phyloP scores from a whole-genome alignment of 2,113 vertebrate species.

The Turdus rufiventris region DNA sequence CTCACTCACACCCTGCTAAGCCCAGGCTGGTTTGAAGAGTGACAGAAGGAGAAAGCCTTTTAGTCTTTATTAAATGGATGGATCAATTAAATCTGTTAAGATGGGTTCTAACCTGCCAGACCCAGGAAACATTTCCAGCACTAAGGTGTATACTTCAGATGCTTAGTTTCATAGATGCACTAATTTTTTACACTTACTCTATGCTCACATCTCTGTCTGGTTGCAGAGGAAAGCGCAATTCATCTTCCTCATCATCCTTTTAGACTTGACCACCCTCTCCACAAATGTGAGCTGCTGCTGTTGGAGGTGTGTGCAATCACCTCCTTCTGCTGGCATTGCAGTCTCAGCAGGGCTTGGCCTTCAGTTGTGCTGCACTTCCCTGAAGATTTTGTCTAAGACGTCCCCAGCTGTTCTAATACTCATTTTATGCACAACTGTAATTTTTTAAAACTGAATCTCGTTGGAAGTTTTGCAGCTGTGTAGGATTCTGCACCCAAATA shows the following conservation, averaged over 20 bases:
- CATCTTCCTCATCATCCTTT: background rate
- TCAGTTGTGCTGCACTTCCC: background rate
- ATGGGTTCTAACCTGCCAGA: background rate
- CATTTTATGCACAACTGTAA: background rate
- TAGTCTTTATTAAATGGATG: background rate
- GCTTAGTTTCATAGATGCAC: background rate
- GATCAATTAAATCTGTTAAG: background rate
- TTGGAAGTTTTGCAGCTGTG: background rate
- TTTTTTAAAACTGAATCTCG: background rate
- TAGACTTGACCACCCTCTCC: rapidly evolving
- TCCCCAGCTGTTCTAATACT: background rate
- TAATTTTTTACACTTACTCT: background rate
- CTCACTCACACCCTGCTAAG: rapidly evolving
- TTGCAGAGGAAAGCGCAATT: background rate
- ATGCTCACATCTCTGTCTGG: background rate
- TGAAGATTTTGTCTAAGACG: background rate
- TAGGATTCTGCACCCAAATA: background rate
- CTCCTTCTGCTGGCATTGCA: background rate
- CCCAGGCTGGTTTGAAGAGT: background rate
- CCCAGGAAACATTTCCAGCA: background rate
- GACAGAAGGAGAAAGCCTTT: background rate
- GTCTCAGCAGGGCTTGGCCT: background rate
- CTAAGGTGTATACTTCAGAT: background rate
- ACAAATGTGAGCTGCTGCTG: background rate
- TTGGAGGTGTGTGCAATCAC: background rate